Base-by-base conservation (phyloP, 2,113 vertebrate genomes). In the Variabilichromis moorii region DNA sequence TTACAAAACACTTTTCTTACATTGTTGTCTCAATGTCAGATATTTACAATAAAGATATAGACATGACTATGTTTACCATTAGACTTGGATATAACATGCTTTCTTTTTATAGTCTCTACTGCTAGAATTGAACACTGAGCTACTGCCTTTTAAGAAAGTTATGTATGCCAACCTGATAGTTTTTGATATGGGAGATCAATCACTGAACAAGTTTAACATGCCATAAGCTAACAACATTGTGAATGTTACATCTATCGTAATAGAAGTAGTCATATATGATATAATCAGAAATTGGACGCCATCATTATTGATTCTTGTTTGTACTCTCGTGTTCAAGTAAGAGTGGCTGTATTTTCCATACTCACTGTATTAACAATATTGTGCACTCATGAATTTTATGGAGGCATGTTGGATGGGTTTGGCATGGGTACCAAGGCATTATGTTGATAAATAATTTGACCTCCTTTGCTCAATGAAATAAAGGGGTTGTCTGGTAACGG, bases 61-160 rank as follows among this genome's bases (percentile, higher is more conserved):
- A 88, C 88, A 93, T 85, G 42, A 82, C 86, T 92, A 84, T 94
- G 94, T 96, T 95, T 95, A 95, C 93, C 93, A 80, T 94, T 95
- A 94, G 92, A 93, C 92, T 94, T 88, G n/a, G 91, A 92, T 95
- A 90, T 92, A 93, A 91, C 91, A 90, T 92, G 89, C 91, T 94
- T 94, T 86, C 80, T 95, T 94, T 96, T 94, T 96, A 94, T 95
- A 94, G 92, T 91, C 92, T 95, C 84, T 93, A 93, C 92, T 96
- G 93, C 92, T 96, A 90, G 87, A 94, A 94, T 93, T 92, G 90
- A 94, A 96, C 93, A 95, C 92, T 94, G 93, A 94, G 94, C 94
- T 95, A 92, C 93, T 94, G 94, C 93, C 90, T 96, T 96, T 95
- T 85, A 93, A 92, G 90, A 95, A 93, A 88, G 79, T 84, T 88